Evolutionary conservation across 2,797 vertebrate species (phyloP).

Genomic region (Emys orbicularis): DNA sequence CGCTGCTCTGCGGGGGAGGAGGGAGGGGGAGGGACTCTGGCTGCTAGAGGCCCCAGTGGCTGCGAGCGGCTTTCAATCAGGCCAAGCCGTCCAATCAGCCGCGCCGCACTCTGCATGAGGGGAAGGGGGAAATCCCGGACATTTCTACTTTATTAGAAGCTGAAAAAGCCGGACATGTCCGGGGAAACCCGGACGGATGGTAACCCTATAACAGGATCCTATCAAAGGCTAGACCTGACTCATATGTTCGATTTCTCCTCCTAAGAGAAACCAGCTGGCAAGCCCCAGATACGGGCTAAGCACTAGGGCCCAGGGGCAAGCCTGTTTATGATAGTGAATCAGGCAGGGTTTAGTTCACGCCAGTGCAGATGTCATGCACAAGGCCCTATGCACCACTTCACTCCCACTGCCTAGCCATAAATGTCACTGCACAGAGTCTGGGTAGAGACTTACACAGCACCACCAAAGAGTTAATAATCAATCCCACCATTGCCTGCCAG

Average conservation of each 20-base stretch:
- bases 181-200: too few relatives aligned
- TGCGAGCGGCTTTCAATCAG: too few relatives aligned
- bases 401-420: neutral
- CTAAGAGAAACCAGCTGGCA: neutral
- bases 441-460: neutral
- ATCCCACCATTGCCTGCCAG: neutral
- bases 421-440: too few relatives aligned
- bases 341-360: neutral
- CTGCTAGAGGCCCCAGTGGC: too few relatives aligned
- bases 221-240: neutral
- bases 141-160: too few relatives aligned
- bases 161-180: too few relatives aligned
- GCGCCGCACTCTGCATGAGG: too few relatives aligned
- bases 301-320: neutral
- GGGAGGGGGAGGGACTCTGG: too few relatives aligned
- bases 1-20: too few relatives aligned
- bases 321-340: neutral
- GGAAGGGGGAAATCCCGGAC: too few relatives aligned
- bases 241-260: neutral
- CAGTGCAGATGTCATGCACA: neutral
- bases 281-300: neutral
- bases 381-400: neutral
- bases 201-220: neutral
- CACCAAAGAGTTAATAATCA: neutral
- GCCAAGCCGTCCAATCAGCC: too few relatives aligned